A percentile compares a stretch with the other conserved stretches of the same genome.
phyloP scores from a whole-genome alignment of 1,140 invertebrate genomes.

The Cephus cinctus region DNA sequence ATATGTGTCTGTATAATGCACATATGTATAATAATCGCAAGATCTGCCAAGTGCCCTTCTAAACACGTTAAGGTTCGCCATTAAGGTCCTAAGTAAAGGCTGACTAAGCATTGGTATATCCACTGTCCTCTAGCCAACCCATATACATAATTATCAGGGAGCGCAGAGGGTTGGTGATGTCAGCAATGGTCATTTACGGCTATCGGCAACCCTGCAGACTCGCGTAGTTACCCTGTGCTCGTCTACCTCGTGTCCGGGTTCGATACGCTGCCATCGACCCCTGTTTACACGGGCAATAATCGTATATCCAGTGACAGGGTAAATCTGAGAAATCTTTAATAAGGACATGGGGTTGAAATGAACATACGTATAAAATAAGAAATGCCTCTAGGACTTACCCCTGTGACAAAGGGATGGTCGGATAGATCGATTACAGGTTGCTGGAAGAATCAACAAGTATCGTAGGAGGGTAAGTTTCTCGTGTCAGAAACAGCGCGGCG shows the following conservation, averaged over 20 bases:
- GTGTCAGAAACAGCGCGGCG: constrained; percentile 16
- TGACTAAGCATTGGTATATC: constrained; percentile 41
- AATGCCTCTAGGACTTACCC: too few species aligned
- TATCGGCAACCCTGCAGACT: constrained; percentile 32
- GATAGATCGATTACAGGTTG: constrained; percentile 16
- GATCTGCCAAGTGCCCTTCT: too few species aligned
- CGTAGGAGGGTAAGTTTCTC: constrained; percentile 18
- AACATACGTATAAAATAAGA: too few species aligned
- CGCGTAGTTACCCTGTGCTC: constrained; percentile 25
- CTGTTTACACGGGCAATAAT: too few species aligned
- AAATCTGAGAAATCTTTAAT: not conserved
- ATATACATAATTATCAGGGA: constrained; percentile 40
- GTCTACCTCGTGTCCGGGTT: too few species aligned
- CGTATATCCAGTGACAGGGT: too few species aligned
- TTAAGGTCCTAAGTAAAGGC: constrained; percentile 47
- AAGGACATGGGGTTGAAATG: too few species aligned
- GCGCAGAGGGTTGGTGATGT: constrained; percentile 29
- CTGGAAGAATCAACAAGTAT: constrained; percentile 51
- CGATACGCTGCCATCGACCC: too few species aligned
- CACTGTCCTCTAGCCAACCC: constrained; percentile 11
- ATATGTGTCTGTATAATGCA: too few species aligned
- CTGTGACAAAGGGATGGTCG: too few species aligned
- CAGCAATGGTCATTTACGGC: constrained; percentile 41
- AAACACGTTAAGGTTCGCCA: constrained; percentile 11
- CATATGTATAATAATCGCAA: too few species aligned